Percentiles rank a stretch among this genome's conserved stretches.
phyloP scores from a whole-genome alignment of 2,797 vertebrate genomes.

The Crocodylus rhombifer region DNA sequence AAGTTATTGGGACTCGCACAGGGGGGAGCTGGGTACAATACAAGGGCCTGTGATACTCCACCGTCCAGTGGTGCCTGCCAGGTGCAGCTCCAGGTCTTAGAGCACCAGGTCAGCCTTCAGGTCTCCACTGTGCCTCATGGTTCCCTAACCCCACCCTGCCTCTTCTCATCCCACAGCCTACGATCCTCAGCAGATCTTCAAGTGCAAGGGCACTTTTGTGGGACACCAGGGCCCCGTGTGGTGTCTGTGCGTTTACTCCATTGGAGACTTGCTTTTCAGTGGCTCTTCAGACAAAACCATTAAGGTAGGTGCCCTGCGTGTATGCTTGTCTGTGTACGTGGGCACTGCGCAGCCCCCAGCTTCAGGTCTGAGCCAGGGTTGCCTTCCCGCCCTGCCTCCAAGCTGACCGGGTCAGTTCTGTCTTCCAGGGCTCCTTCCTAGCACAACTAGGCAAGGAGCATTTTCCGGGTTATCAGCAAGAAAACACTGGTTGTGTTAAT shows the following conservation, averaged over 20 bases:
- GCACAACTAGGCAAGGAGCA: background rate
- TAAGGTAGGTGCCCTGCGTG: slow-evolving; percentile 84
- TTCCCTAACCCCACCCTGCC: background rate
- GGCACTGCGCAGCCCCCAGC: background rate
- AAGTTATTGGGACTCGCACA: background rate
- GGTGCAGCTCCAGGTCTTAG: no score
- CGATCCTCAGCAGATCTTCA: slow-evolving; percentile 99
- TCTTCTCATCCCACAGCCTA: slow-evolving; percentile 85
- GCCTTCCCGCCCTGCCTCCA: background rate
- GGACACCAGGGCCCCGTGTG: slow-evolving; percentile 98
- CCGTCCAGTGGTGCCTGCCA: background rate
- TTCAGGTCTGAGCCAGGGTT: background rate
- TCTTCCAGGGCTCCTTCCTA: background rate
- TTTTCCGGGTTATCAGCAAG: background rate
- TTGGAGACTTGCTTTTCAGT: slow-evolving; percentile 97
- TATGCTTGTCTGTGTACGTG: background rate
- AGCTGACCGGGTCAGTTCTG: background rate
- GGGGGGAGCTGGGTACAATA: background rate
- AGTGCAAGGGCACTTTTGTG: slow-evolving; percentile 98
- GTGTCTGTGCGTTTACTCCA: slow-evolving; percentile 98
- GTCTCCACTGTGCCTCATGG: rapidly evolving
- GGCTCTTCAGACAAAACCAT: slow-evolving; percentile 99
- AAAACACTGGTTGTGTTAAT: background rate
- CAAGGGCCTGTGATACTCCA: background rate
- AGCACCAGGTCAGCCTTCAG: no score